Evolutionary conservation across 2,113 vertebrate genomes (phyloP).

Genomic region (Microcebus tavaratra): DNA sequence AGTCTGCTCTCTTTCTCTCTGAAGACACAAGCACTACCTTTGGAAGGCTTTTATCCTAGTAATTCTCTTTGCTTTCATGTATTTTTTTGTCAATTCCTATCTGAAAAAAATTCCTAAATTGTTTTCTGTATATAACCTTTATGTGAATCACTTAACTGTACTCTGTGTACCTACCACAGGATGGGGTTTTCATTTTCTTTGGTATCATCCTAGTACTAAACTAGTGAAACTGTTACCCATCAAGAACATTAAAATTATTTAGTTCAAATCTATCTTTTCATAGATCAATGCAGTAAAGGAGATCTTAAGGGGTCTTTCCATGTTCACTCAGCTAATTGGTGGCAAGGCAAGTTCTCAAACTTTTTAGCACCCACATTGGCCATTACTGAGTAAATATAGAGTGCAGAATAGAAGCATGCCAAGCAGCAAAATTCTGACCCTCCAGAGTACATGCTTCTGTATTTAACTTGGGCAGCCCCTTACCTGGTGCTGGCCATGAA

Average conservation of each 20-base stretch:
- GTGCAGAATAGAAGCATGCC: not conserved
- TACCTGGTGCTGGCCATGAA: not conserved
- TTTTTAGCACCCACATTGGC: not conserved
- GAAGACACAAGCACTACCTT: not conserved
- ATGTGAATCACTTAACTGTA: not conserved
- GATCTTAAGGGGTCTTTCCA: not conserved
- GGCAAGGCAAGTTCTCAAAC: not conserved
- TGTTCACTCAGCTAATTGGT: not conserved
- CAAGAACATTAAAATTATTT: not conserved
- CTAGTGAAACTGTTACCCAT: not conserved
- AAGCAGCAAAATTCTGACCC: not conserved
- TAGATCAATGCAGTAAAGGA: not conserved
- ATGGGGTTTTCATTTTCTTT: not conserved
- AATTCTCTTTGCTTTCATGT: constrained; percentile 21
- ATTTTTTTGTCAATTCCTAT: constrained; percentile 41
- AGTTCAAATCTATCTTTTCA: not conserved
- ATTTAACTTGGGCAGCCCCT: not conserved
- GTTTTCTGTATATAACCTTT: not conserved
- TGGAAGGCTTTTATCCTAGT: constrained; percentile 4
- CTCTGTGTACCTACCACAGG: not conserved
- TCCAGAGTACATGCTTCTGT: constrained; percentile 8
- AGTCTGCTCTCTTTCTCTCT: not conserved
- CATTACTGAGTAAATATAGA: not conserved
- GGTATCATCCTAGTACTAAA: not conserved
- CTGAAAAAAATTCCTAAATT: not conserved